Evolutionary conservation across 1,140 invertebrate genomes (phyloP).

Genomic region (Diabrotica undecimpunctata): DNA sequence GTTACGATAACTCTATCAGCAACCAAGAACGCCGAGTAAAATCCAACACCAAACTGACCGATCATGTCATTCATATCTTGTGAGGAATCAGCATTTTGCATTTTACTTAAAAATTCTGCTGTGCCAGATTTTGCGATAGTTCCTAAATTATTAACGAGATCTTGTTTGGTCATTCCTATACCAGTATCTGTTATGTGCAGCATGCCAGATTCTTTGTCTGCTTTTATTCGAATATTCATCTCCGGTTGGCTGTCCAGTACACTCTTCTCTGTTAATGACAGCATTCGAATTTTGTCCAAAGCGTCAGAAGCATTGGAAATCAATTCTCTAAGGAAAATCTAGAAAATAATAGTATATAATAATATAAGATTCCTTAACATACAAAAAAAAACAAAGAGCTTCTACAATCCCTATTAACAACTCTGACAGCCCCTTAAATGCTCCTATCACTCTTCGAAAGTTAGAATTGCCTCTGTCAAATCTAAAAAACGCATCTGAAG

Average conservation of each 20-base stretch:
- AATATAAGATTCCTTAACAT: conserved; percentile 16
- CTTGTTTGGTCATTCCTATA: conserved; percentile 95
- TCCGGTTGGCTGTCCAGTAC: conserved; percentile 78
- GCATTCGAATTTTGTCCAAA: conserved; percentile 89
- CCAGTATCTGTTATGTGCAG: conserved; percentile 96
- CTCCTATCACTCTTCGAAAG: too few species aligned
- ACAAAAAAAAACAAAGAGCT: conserved; percentile 10
- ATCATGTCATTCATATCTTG: conserved; percentile 82
- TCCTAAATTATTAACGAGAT: conserved; percentile 94
- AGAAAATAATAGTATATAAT: conserved; percentile 35
- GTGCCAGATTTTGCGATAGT: conserved; percentile 99
- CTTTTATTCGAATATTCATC: conserved; percentile 89
- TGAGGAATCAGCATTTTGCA: conserved; percentile 68
- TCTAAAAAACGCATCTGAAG: too few species aligned
- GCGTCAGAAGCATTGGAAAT: conserved; percentile 97
- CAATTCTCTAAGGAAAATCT: conserved; percentile 95
- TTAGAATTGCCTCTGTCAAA: too few species aligned
- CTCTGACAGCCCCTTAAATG: too few species aligned
- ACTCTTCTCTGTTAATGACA: conserved; percentile 83
- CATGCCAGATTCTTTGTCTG: conserved; percentile 92
- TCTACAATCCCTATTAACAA: too few species aligned
- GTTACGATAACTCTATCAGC: conserved; percentile 85
- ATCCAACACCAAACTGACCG: conserved; percentile 96
- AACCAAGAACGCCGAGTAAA: conserved; percentile 96
- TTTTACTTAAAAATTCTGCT: conserved; percentile 93